Base-by-base conservation (phyloP, 1,140 invertebrate genomes). In the Zaprionus nigranus region DNA sequence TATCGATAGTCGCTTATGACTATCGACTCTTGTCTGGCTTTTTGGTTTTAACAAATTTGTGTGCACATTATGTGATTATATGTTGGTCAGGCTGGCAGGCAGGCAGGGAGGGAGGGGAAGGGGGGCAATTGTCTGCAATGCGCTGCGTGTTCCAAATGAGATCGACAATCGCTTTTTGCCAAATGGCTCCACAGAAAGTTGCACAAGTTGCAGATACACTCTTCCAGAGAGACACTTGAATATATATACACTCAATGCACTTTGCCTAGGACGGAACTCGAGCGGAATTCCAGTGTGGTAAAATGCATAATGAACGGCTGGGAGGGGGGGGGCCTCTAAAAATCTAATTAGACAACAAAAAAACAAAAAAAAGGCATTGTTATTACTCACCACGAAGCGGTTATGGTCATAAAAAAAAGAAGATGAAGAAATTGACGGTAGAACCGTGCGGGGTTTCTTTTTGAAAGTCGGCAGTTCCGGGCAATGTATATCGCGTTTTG, bases 261-360 rank as follows among this genome's bases (percentile, higher is more conserved):
- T 43, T 43, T 43, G 5, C 40, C 40, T 43, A 43, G n/a, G 40
- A 43, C 40, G n/a, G n/a, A 43, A 46, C 12, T 12, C 36, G 12
- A 38, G 13, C 30, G 40, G 40, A 46, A 46, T 46, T 46, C n/a
- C 40, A 46, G 40, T 46, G 40, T 46, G 40, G n/a, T 17, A 22
- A 73, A 70, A 58, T 70, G 36, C 51, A 81, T 75, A 70, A 75
- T 75, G 79, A 75, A 64, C 0, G 26, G 26, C n/a, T n/a, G 26
- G 26, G 26, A 26, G 26, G 26, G 26, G n/a, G n/a, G 26, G 6
- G 26, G 1, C 72, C 75, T 87, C 30, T 87, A 69, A 71, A 87
- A 87, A 83, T 80, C 83, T 86, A 87, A 86, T 86, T 86, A 86
- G 82, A 75, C 82, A 79, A 79, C 82, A 79, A 65, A 57, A 46